Base-by-base conservation (phyloP, 1,140 invertebrate species). In the Panagrolaimus sp. region DNA sequence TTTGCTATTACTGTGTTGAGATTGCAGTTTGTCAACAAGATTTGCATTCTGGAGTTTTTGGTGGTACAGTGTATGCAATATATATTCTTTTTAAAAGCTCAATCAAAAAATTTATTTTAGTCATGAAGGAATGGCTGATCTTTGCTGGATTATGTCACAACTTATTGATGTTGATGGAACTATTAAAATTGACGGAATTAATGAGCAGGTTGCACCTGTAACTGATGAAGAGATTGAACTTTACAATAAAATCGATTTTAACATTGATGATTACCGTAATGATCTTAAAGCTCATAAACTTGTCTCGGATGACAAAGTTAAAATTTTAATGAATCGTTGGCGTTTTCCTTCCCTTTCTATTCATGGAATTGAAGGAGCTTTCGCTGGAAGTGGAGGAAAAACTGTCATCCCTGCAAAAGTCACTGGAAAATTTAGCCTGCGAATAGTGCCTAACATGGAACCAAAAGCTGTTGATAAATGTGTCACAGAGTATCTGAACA, bases 1-100 rank as follows among this genome's bases (percentile, higher is more conserved):
- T 97, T 48, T 92, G 90, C 80, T 97, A 96, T 82, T 98, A 95
- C 82, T 88, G 88, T 76, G 78, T 96, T 42, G 92, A 97, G 85
- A 87, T 98, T 23, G 87, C 89, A 80, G 93, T 93, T 85, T 89
- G 92, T 8, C 84, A 84, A 31, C 93, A 92, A 86, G 96, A 98
- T 87, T 84, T 98, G 13, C 95, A 98, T 83, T 96, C 92, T 83
- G 95, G 95, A 38, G 88, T 92, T 3, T 96, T 90, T 86, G 95
- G 95, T 25, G 95, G 95, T 42, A 89, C 90, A 63, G 84, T 86
- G 82, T 86, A 81, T 83, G 67, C 9, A 13, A 4, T 38, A 38
- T 38, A 38, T 38, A 38, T 7, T 38, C 2, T 38, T 4, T 38
- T 7, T 38, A 38, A 38, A 4, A 4, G 31, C 7, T n/a, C n/a